Base-by-base conservation (phyloP, 1,140 invertebrate species). In the Thaumetopoea pityocampa region DNA sequence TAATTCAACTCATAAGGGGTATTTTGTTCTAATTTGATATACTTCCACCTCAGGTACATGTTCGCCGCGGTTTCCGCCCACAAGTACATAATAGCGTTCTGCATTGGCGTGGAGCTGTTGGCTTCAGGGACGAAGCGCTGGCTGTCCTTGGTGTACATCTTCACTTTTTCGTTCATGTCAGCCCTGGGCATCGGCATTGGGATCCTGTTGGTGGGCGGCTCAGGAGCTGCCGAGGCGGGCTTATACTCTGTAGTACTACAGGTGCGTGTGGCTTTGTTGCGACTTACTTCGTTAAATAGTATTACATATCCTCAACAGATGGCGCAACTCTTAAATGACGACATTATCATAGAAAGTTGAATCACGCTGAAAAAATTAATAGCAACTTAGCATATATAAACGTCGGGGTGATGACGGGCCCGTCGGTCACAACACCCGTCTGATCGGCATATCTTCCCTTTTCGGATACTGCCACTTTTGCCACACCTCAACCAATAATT, bases 61-160 rank as follows among this genome's bases (percentile, higher is more conserved):
- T 93, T 96, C 44, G 90, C 89, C 0, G 95, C 95, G 0, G 92
- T 97, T 3, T 91, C 93, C 1, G 92, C 95, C 0, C 96, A 97
- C 67, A 97, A 97, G 76, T 91, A 95, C 57, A 94, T 97, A n/a
- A 93, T 97, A 26, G 93, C 94, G 2, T 94, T 95, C 58, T 94
- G 93, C 68, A 93, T 95, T 46, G 93, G 93, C 1, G 87, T 94
- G 9, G 93, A 95, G 59, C 67, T 96, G 24, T 88, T 92, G 2
- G 77, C 43, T 70, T 90, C 48, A 80, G 88, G 23, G 77, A 89
- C 49, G 87, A 92, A 20, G 88, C 86, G 41, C 3, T 80, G 79
- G 79, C 47, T 83, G 32, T 78, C 73, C 0, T 5, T 83, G 3
- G 54, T 80, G 4, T 83, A 83, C 40, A 67, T 83, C 28, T 83